These are phyloP conservation scores for Agrotis segetum DNA, from an alignment of 2,888 invertebrate species.

Conservation along the genomic window DNA sequence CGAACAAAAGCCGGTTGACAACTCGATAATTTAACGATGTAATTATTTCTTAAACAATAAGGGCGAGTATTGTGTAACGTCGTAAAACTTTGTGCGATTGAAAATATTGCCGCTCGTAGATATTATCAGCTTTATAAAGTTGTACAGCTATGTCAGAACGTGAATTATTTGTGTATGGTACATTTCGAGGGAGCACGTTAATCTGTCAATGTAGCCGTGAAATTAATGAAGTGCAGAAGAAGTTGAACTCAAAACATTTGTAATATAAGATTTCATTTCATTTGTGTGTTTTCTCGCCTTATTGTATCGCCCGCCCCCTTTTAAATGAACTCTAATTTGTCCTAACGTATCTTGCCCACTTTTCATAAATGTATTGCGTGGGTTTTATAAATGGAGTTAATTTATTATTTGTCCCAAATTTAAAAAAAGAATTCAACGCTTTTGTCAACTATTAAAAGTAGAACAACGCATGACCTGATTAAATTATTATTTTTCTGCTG, in stretches of 20 bases:
- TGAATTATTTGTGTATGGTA: conserved; percentile 72
- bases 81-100: conserved; percentile 42
- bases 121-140: conserved; percentile 79
- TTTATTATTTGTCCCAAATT: conserved; percentile 33
- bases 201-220: conserved; percentile 61
- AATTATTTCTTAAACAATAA: conserved; percentile 67
- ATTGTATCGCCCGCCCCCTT: conserved; percentile 53
- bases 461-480: conserved; percentile 15
- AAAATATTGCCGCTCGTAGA: conserved; percentile 64
- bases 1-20: conserved; percentile 62
- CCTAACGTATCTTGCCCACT: conserved; percentile 41
- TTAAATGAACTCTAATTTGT: conserved; percentile 64
- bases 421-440: conserved; percentile 11
- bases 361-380: conserved; percentile 33
- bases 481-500: conserved; percentile 4
- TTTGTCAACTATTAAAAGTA: conserved; percentile 34
- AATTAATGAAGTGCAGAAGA: conserved; percentile 17
- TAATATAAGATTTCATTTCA: conserved; percentile 36
- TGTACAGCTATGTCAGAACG: conserved; percentile 73
- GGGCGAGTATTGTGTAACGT: conserved; percentile 62
- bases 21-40: conserved; percentile 59
- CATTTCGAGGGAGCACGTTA: conserved; percentile 60
- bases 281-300: background rate
- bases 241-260: conserved; percentile 26
- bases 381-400: conserved; percentile 37